Conservation (phyloP, 2,113 vertebrate genomes). For the Orientallactaga bullata region DNA sequence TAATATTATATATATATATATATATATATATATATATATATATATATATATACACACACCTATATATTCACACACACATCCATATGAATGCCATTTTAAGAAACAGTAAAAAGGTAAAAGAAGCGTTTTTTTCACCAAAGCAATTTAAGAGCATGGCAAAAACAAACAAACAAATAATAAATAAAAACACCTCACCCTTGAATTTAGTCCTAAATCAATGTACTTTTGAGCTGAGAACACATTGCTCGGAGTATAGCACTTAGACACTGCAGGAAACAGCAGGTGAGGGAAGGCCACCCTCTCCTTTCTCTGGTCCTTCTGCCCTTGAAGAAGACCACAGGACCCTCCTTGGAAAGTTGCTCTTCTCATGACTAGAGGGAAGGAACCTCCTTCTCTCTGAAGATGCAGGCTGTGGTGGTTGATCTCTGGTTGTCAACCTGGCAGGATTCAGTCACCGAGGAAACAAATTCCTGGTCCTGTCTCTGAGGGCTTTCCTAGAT, state of each 20-base stretch:
- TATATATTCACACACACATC: not conserved
- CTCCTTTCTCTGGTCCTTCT: not conserved
- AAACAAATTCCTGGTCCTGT: too few relatives aligned
- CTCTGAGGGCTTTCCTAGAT: too few relatives aligned
- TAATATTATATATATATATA: not conserved
- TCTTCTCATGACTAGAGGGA: too few relatives aligned
- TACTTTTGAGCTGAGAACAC: not conserved
- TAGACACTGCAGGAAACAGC: not conserved
- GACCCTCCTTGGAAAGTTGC: not conserved
- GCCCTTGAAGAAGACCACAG: not conserved
- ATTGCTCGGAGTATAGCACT: rapidly evolving
- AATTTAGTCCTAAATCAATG: not conserved
- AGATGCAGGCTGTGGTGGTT: not conserved
- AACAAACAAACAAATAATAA: not conserved
- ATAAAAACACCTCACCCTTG: not conserved
- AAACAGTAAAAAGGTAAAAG: not conserved
- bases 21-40: not conserved
- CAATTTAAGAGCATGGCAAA: not conserved
- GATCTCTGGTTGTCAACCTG: too few relatives aligned
- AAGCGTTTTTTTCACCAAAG: not conserved
- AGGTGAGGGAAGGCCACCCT: not conserved
- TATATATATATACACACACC: too few relatives aligned
- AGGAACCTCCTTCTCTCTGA: not conserved
- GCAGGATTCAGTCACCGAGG: too few relatives aligned
- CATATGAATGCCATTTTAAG: not conserved